Conservation (phyloP, 1,140 invertebrate genomes). For the Sitobion miscanthi region DNA sequence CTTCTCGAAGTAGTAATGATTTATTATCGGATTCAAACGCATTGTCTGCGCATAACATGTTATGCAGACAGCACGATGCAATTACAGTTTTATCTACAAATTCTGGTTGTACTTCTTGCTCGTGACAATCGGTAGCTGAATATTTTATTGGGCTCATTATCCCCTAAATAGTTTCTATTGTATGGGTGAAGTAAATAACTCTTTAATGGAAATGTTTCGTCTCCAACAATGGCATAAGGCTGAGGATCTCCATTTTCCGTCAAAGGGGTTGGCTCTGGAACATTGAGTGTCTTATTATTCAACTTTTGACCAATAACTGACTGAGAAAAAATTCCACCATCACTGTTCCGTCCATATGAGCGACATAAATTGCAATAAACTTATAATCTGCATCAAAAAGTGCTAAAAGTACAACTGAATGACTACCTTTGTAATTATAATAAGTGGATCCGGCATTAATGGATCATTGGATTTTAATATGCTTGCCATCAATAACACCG, state of each 20-base stretch:
- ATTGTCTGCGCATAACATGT: not conserved
- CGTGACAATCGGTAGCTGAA: not conserved
- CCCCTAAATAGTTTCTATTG: not conserved
- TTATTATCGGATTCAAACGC: not conserved
- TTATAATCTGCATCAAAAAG: too few relatives aligned
- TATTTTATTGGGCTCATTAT: not conserved
- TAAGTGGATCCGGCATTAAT: conserved; percentile 59
- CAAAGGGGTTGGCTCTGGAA: not conserved
- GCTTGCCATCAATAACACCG: conserved; percentile 62
- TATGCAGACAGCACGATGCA: not conserved
- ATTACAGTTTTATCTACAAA: not conserved
- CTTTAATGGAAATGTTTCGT: not conserved
- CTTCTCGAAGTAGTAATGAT: too few relatives aligned
- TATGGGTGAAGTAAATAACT: not conserved
- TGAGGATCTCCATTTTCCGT: not conserved
- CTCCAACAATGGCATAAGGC: not conserved
- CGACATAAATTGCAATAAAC: conserved; percentile 58
- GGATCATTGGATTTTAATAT: conserved; percentile 59
- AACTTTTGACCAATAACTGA: not conserved
- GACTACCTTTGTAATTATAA: conserved; percentile 63
- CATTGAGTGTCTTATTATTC: not conserved
- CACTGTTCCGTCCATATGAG: conserved; percentile 57
- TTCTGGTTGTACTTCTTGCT: not conserved
- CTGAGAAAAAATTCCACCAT: not conserved
- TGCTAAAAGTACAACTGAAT: conserved; percentile 55